Base-by-base conservation (phyloP, 64 coral and sea anemone species). In the Montipora sp. region DNA sequence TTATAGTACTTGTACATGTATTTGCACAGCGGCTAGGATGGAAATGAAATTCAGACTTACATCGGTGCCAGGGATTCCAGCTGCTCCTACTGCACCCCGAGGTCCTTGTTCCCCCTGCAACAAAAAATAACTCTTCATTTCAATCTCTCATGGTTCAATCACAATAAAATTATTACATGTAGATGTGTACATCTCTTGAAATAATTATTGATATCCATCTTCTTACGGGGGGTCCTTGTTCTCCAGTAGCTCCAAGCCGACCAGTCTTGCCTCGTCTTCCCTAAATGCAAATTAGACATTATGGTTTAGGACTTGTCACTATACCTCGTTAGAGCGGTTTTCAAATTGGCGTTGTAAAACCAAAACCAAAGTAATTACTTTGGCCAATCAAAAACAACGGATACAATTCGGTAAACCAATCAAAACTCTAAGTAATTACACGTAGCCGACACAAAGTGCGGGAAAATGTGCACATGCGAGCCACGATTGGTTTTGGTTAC, bases 211-310 rank as follows among this genome's bases (percentile, higher is more conserved):
- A 12, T 63, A 14, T 15, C 13, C 14, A 14, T 63, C 53, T 57
- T 81, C 91, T 93, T 51, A 93, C 91, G 47, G 75, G 84, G 48
- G 59, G n/a, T 53, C 91, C 91, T 47, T 77, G 58, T 75, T 75
- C 73, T 67, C 91, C 91, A 51, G 59, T 16, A 14, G 73, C 58
- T 51, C 91, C 91, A 50, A 72, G 47, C 15, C 63, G 36, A 47
- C 91, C 91, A 55, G 51, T 48, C 49, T 87, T 87, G 36, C 91
- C 91, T 16, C 91, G 73, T 16, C 84, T 84, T 79, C 91, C 91
- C 91, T 93, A 73, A 11, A 16, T 36, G 36, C 36, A 36, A 36
- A 36, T 36, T 36, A 36, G 36, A 36, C 27, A 27, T 36, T 0
- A 36, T 36, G 36, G 36, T 36, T 36, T 36, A 55, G 14, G 60